phyloP scores from a whole-genome alignment of 1,140 invertebrate genomes.

The Microplitis mediator region DNA sequence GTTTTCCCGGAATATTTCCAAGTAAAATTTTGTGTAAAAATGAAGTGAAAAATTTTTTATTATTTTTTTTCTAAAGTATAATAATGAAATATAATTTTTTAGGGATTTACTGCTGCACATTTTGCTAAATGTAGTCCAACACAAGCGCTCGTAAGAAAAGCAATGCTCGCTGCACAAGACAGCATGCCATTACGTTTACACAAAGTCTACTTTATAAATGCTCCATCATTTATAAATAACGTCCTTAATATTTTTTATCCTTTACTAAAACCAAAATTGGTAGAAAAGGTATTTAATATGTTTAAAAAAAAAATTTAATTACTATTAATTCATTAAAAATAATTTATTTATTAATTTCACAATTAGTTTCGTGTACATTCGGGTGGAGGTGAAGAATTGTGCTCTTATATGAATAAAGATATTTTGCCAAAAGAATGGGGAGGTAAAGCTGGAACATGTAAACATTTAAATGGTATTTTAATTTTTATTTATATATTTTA shows the following conservation, averaged over 20 bases:
- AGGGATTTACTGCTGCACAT: slow-evolving; percentile 53
- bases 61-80: no score
- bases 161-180: slow-evolving; percentile 56
- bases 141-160: slow-evolving; percentile 47
- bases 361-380: slow-evolving; percentile 48
- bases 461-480: slow-evolving; percentile 52
- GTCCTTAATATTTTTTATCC: slow-evolving; percentile 55
- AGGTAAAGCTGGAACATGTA: slow-evolving; percentile 57
- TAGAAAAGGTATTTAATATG: slow-evolving; percentile 48
- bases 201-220: slow-evolving; percentile 52
- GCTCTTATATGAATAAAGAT: slow-evolving; percentile 55
- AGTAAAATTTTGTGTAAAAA: no score
- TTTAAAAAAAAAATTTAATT: not conserved
- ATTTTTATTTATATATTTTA: not conserved
- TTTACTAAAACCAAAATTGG: slow-evolving; percentile 54
- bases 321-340: not conserved
- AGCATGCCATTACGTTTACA: slow-evolving; percentile 57
- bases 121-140: slow-evolving; percentile 55
- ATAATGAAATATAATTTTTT: not conserved
- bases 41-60: no score
- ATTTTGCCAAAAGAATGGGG: slow-evolving; percentile 62
- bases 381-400: slow-evolving; percentile 48
- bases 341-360: not conserved
- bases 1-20: no score
- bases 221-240: slow-evolving; percentile 50